Percentiles rank a stretch among this genome's conserved stretches.
Conservation (phyloP, 2,888 invertebrate genomes). For the Drosophila diplacantha region DNA sequence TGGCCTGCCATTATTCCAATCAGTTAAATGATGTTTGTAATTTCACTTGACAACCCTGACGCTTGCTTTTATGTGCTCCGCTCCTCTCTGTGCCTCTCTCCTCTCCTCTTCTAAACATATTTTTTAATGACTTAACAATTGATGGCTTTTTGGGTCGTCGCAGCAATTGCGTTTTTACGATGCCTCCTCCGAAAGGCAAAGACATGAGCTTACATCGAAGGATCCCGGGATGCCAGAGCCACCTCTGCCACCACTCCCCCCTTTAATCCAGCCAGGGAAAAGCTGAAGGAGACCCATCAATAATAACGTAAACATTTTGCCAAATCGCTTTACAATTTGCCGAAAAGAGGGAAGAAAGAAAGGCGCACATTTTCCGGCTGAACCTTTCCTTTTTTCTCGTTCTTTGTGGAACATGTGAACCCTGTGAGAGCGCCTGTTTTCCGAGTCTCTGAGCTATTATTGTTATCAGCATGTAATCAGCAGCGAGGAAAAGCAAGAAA, state of each 20-base stretch:
- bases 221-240: neutral
- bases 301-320: constrained; percentile 64
- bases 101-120: constrained; percentile 13
- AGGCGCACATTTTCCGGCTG: constrained; percentile 27
- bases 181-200: constrained; percentile 30
- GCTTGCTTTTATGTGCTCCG: constrained; percentile 10
- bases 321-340: constrained; percentile 62
- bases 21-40: constrained; percentile 63
- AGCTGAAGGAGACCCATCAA: constrained; percentile 43
- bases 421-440: constrained; percentile 8
- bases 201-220: constrained; percentile 41
- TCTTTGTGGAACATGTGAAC: constrained; percentile 3
- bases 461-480: constrained; percentile 46
- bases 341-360: constrained; percentile 1
- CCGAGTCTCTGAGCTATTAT: constrained; percentile 33
- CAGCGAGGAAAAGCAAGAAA: constrained; percentile 11
- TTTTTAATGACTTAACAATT: constrained; percentile 60
- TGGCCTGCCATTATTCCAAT: constrained; percentile 56
- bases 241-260: neutral
- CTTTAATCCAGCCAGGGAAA: constrained; percentile 5
- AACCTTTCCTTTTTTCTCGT: constrained; percentile 8
- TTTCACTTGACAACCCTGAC: constrained; percentile 54
- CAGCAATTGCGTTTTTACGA: constrained; percentile 66
- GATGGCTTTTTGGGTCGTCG: constrained; percentile 54
- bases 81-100: neutral